Base-by-base conservation (phyloP, 92 coral and sea anemone genomes). In the Siderastrea radians region DNA sequence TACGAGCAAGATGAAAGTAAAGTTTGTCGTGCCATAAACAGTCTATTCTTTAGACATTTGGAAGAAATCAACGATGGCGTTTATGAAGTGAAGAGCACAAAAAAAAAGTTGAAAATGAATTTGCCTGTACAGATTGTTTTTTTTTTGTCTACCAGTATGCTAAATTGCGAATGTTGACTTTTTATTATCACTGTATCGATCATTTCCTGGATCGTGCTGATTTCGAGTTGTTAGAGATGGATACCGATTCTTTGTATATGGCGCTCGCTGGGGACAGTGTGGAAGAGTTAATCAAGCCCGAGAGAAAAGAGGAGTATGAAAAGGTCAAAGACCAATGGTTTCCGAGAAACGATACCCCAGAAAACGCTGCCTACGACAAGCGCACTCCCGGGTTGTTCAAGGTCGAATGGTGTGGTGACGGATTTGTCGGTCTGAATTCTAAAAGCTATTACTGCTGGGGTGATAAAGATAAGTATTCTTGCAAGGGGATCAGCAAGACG, bases 361-460 rank as follows among this genome's bases (percentile, higher is more conserved):
- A 79, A 44, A 5, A 79, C 12, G 50, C 49, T 0, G 52, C 73
- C 3, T 68, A 1, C 2, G 73, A 68, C 17, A 68, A 79, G 45
- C 43, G 61, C 0, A 80, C 46, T 0, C 84, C 84, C 0, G 74
- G 84, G 0, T 17, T 80, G 1, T 80, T 65, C 16, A 80, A 80
- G 64, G 74, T 62, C 1, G 84, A 80, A 16, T 80, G 84, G 75
- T 1, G 6, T 2, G 84, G 74, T 6, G 43, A 80, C 1, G 84
- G 84, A 1, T 65, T 80, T 11, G 59, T 80, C 13, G 55, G 84
- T 3, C 49, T 80, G n/a, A 65, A 57, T n/a, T 2, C 10, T 3
- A 80, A 80, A 10, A 64, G 75, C 45, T 66, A 80, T 14, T 80
- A 59, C 43, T 80, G 75, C 17, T 80, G 70, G 70, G 84, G 84